Evolutionary conservation across 2,797 vertebrate genomes (phyloP).

Genomic region (Sebastes variabilis): DNA sequence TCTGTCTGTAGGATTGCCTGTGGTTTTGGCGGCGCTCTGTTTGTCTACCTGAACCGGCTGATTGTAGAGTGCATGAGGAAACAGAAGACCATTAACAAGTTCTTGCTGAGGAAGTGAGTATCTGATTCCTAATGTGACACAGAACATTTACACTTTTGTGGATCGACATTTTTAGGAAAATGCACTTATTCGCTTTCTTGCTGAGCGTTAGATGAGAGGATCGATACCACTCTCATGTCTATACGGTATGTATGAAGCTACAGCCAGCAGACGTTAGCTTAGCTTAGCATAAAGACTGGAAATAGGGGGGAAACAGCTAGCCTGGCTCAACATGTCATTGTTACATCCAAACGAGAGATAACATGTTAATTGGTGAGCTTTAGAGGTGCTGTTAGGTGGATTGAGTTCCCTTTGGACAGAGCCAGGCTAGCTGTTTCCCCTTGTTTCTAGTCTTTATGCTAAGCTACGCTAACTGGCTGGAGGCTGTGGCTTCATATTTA

Average conservation of each 20-base stretch:
- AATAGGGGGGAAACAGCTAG: not conserved
- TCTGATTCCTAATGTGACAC: not conserved
- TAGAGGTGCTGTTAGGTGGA: not conserved
- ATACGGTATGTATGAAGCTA: not conserved
- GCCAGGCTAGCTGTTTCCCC: not conserved
- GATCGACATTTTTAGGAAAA: not conserved
- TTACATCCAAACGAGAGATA: not conserved
- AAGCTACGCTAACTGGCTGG: not conserved
- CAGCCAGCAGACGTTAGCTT: not conserved
- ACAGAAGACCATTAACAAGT: constrained; percentile 97
- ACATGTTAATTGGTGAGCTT: not conserved
- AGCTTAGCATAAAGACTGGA: not conserved
- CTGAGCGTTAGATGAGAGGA: not conserved
- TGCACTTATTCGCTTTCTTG: not conserved
- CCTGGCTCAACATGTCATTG: not conserved
- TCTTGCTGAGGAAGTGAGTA: constrained; percentile 97
- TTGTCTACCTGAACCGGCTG: constrained; percentile 96
- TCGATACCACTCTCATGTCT: not conserved
- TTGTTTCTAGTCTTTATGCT: not conserved
- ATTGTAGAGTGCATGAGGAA: constrained; percentile 99
- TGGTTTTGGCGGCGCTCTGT: constrained; percentile 94
- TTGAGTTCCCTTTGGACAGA: not conserved
- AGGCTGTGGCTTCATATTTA: not conserved
- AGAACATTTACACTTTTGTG: not conserved
- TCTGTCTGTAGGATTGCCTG: constrained; percentile 87